Base-by-base conservation (phyloP, 1,140 invertebrate genomes). In the Drosophila novamexicana region DNA sequence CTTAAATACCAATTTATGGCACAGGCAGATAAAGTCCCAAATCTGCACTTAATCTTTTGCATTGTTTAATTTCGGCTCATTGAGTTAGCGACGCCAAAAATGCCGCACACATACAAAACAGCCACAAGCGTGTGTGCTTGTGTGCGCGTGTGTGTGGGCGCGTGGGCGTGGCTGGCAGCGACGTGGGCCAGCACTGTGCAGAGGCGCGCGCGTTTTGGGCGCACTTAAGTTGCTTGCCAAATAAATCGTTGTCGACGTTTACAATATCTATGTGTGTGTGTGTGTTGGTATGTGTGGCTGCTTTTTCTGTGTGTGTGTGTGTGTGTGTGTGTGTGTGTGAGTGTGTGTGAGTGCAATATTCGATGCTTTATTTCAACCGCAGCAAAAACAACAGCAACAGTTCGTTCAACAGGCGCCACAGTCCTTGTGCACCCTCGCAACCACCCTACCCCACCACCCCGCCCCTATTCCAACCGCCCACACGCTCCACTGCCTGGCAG, bases 1-100 rank as follows among this genome's bases (percentile, higher is more conserved):
- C 80, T 90, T 91, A 91, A 91, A 91, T 91, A 91, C 90, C 90
- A 91, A 91, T 91, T 91, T 91, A 91, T 91, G 90, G 90, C 90
- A 89, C 83, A 91, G 80, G 86, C 90, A 91, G 86, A 91, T 91
- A 91, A 91, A 91, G 86, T 91, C 90, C 90, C 83, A 91, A 91
- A 91, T 91, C 90, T 91, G 90, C 79, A 91, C 90, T 91, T 91
- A 91, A 91, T 91, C 90, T 91, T 91, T 91, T 90, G 90, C 80
- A 91, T 91, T 91, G 90, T 91, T 90, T 91, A 91, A 91, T 91
- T 91, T 91, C 85, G 90, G 77, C 86, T 91, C 90, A 91, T 91
- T 91, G 90, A 91, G 86, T 88, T 88, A 79, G 70, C 75, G 76
- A 70, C 75, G 59, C 74, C 81, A 77, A 84, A 80, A 75, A 72